Percentiles rank a stretch among this genome's conserved stretches.
phyloP scores from a whole-genome alignment of 2,113 vertebrate species.

The Onychostruthus taczanowskii region DNA sequence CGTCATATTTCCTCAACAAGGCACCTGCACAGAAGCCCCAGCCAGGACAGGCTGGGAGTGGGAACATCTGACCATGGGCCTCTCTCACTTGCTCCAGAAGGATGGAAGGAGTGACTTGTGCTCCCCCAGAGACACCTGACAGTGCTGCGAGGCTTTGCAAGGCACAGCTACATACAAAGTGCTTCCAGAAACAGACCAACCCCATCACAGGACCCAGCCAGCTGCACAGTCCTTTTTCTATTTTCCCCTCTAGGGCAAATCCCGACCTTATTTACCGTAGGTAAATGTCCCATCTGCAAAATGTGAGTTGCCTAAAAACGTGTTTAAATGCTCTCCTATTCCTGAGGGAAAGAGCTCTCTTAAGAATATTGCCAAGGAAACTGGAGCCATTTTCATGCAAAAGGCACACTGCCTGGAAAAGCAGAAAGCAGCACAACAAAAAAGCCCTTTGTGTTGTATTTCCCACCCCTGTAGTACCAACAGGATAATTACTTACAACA shows the following conservation, averaged over 20 bases:
- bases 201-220: not conserved
- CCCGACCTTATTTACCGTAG: not conserved
- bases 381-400: not conserved
- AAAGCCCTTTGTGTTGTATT: not conserved
- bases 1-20: not conserved
- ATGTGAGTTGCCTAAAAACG: not conserved
- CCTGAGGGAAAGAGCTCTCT: not conserved
- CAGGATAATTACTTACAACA: not conserved
- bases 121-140: not conserved
- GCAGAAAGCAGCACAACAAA: not conserved
- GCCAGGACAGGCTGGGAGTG: accelerated
- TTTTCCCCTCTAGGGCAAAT: not conserved
- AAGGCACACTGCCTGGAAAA: not conserved
- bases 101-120: not conserved
- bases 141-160: not conserved
- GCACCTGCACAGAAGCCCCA: not conserved
- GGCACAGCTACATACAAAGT: accelerated
- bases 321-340: not conserved
- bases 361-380: constrained; percentile 3
- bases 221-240: not conserved
- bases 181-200: not conserved
- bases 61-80: accelerated
- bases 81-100: not conserved
- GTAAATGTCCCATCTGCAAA: not conserved
- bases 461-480: not conserved